Base-by-base conservation (phyloP, 2,113 vertebrate genomes). In the Eublepharis macularius region DNA sequence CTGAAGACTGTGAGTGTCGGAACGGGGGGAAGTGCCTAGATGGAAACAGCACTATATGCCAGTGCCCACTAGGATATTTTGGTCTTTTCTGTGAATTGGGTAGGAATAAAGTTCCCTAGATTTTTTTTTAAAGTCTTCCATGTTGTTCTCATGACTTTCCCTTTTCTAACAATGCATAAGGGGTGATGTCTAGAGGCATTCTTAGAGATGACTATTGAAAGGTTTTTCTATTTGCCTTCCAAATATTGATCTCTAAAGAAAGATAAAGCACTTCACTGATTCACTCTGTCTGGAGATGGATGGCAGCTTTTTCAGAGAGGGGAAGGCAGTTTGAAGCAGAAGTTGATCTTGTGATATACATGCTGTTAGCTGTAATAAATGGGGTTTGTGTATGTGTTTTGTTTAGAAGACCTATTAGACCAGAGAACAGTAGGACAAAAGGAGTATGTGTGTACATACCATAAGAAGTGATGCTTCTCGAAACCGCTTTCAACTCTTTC, bases 61-160 rank as follows among this genome's bases (percentile, higher is more conserved):
- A 98, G 80, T 99, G 99, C 86, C 98, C 96, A 1, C 95, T 97
- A 0, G 98, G 98, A 57, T 98, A 97, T 96, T 98, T 98, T 9
- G 99, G 98, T 82, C 95, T 97, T 78, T 97, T 97, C 90, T 99
- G 98, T 94, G 98, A 99, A 95, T 97, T 98, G 0, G 98, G 99
- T 99, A 96, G 79, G 97, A 94, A 75, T 83, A 45, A 60, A 16
- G 1, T 69, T 74, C 9, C 77, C 75, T 45, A 41, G 17, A 39
- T 54, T 17, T 57, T 12, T 41, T 43, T 17, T 39, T 2, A 72
- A 17, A n/a, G 70, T 83, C 16, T 47, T 63, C 32, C 19, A 73
- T 73, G 66, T 21, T 24, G 24, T 63, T 43, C 69, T 66, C 36
- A 60, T 45, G n/a, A 43, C 6, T 80, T 13, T 39, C 36, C 26